These are phyloP conservation scores for Sphaerodactylus townsendi DNA, from an alignment of 2,113 vertebrate species.

Conservation along the genomic window DNA sequence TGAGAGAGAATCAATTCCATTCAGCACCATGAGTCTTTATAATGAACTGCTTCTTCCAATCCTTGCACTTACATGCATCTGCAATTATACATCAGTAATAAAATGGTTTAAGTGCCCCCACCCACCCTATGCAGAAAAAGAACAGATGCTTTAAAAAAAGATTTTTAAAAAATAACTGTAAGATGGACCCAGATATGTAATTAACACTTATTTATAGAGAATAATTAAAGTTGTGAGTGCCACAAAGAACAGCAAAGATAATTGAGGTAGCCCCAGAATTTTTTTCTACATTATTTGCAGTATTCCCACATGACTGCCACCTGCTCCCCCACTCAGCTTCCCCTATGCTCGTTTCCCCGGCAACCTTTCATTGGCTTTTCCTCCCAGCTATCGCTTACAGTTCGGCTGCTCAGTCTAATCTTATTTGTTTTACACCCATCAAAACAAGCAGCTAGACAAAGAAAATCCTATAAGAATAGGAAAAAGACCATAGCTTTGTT, in stretches of 20 bases:
- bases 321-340: slow-evolving; percentile 87
- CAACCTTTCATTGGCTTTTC: slow-evolving; percentile 90
- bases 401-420: slow-evolving; percentile 88
- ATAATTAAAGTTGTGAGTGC: slow-evolving; percentile 86
- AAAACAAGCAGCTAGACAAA: slow-evolving; percentile 88
- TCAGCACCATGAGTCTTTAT: slow-evolving; percentile 58
- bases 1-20: slow-evolving; percentile 78
- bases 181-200: slow-evolving; percentile 82
- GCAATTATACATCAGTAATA: slow-evolving; percentile 75
- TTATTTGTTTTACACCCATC: slow-evolving; percentile 91
- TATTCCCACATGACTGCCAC: slow-evolving; percentile 89
- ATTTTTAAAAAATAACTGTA: slow-evolving; percentile 78
- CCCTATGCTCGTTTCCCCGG: slow-evolving; percentile 87
- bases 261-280: slow-evolving; percentile 74
- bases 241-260: slow-evolving; percentile 84
- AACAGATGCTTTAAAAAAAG: slow-evolving; percentile 84
- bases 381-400: slow-evolving; percentile 89
- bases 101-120: slow-evolving; percentile 56
- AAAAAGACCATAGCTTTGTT: slow-evolving; percentile 81
- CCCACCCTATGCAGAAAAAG: slow-evolving; percentile 61
- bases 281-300: slow-evolving; percentile 77
- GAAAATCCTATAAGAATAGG: slow-evolving; percentile 83
- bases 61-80: slow-evolving; percentile 75
- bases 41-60: slow-evolving; percentile 76
- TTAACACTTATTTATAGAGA: slow-evolving; percentile 87